Evolutionary conservation across 2,113 vertebrate genomes (phyloP), one percentile per base, ranked within the genome.

Genomic region (Rhadina sibilatrix): DNA sequence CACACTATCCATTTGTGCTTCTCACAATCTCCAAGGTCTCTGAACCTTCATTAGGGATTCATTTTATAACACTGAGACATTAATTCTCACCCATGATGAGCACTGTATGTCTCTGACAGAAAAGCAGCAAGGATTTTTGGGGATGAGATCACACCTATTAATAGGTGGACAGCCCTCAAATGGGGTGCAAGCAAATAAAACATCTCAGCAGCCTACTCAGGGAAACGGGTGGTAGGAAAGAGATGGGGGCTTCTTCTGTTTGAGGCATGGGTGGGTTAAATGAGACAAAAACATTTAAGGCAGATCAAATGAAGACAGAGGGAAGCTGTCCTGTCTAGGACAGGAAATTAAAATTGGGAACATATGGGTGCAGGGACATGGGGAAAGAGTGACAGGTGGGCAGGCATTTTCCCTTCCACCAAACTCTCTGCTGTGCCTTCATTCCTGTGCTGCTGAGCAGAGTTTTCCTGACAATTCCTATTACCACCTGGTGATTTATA

Each of bases 401-500:
- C 44, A 78, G 68, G 37, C 40, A 40, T 40, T 40, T 2, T 15
- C 66, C n/a, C 53, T 89, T 71, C 28, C 59, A 74, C 33, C 0
- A 0, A 49, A 64, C 38, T 87, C 47, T 83, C 19, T 56, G 60
- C 78, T 93, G 66, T 3, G 2, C 33, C 64, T 88, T 59, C 38
- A 71, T 53, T 56, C 61, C 54, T 38, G 70, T n/a, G 54, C 91
- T 78, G 76, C 79, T 24, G 24, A 74, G 76, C 37, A 75, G 31
- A 96, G 82, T 81, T 94, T 96, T 68, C 50, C 85, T 87, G 88
- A 90, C 87, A 92, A 81, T 49, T 93, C 47, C 40, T 90, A 90
- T 93, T 92, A 91, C 90, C 68, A 71, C 38, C 54, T 60, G 37
- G 56, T 80, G 88, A 96, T 96, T 95, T 96, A 96, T 60, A 78